Evolutionary conservation across 2,888 invertebrate species (phyloP).

Genomic region (Rotaria sp.): DNA sequence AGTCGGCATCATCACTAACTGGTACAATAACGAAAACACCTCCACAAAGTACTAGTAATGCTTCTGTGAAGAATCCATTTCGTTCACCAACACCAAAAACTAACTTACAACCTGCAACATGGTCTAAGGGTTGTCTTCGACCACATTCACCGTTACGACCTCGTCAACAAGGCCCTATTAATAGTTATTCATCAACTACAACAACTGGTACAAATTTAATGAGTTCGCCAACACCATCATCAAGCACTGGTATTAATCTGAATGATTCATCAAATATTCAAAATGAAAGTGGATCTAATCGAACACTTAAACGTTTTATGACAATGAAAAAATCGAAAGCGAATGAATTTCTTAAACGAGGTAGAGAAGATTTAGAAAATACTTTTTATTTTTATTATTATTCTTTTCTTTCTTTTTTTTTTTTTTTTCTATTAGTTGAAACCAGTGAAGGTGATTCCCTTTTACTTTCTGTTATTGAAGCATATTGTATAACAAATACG

Average conservation of each 20-base stretch:
- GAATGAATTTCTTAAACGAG: conserved; percentile 22
- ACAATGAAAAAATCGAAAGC: conserved; percentile 12
- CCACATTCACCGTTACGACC: conserved; percentile 12
- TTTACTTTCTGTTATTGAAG: conserved; percentile 17
- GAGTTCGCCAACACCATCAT: neutral
- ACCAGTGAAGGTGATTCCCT: conserved; percentile 28
- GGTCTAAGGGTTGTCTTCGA: neutral
- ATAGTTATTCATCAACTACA: neutral
- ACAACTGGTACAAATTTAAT: neutral
- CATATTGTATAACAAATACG: neutral
- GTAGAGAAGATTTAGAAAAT: neutral
- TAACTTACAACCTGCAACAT: neutral
- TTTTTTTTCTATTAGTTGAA: neutral
- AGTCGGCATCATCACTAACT: neutral
- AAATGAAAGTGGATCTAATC: neutral
- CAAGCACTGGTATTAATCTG: neutral
- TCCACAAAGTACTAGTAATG: neutral
- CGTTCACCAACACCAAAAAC: neutral
- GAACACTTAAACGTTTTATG: conserved; percentile 1
- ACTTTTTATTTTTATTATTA: no score
- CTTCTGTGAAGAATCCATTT: neutral
- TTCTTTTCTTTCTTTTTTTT: no score
- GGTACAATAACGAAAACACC: neutral
- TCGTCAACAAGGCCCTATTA: neutral
- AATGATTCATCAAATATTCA: neutral